Evolutionary conservation across 2,113 vertebrate genomes (phyloP).

Genomic region (Merops nubicus): DNA sequence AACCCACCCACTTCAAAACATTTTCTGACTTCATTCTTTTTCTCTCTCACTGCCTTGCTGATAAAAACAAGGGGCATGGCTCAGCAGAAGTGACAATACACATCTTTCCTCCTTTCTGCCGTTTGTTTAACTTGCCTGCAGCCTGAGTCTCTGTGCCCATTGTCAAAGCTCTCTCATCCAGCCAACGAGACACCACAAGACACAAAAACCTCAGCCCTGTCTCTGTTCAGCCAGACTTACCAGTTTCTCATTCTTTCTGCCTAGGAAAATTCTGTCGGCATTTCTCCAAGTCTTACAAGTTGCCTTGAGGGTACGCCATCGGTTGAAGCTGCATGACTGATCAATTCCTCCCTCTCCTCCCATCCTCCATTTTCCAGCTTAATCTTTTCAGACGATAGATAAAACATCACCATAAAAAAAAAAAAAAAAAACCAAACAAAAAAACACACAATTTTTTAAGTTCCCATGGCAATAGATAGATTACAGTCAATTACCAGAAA

Average conservation of each 20-base stretch:
- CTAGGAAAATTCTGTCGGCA: background rate
- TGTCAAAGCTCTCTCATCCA: background rate
- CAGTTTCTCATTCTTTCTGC: constrained; percentile 24
- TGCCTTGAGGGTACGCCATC: background rate
- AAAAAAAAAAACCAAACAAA: background rate
- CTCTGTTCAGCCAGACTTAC: background rate
- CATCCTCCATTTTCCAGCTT: background rate
- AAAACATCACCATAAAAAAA: background rate
- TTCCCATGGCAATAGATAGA: background rate
- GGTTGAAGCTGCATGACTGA: constrained; percentile 1
- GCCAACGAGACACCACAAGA: background rate
- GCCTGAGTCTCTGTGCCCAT: background rate
- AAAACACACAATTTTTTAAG: background rate
- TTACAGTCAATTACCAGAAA: constrained; percentile 48
- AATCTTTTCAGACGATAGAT: background rate
- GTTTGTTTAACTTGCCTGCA: background rate
- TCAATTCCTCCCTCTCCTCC: constrained; percentile 20
- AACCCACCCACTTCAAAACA: background rate
- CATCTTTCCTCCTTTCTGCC: background rate
- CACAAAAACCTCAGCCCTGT: background rate
- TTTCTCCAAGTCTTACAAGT: background rate
- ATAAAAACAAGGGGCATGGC: background rate
- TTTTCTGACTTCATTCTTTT: background rate
- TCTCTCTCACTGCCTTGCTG: background rate
- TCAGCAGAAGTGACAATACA: background rate